Base-by-base conservation (phyloP, 2,797 vertebrate species). In the Pseudomugil gertrudae region DNA sequence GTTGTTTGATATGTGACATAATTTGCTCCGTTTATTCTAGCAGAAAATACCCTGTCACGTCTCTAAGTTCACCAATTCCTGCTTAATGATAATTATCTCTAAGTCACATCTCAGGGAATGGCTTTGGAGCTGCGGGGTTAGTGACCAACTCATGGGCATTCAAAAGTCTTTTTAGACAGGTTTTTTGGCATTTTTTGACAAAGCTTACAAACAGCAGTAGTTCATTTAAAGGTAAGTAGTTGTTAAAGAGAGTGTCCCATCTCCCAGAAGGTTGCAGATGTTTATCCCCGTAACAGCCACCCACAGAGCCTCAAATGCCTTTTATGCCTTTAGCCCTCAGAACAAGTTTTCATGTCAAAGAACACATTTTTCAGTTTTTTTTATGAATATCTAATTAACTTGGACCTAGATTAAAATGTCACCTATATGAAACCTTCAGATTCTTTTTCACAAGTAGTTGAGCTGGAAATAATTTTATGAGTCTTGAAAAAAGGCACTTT, bases 361-460 rank as follows among this genome's bases (percentile, higher is more conserved):
- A 63, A 87, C 60, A 86, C 85, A 88, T 70, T 47, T 73, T 85
- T 66, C 65, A 47, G 7, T n/a, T 13, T 43, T 13, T 26, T 11
- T 60, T 68, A 78, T 62, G 71, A 83, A 82, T 70, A 74, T 81
- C 81, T 83, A 79, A 88, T 90, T 83, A 81, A 84, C 76, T 65
- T 27, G 53, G 13, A 40, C 56, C 65, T 63, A 32, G 67, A 84
- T 86, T 81, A 74, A 89, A 89, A 90, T 69, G 78, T 63, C 72
- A 72, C 72, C 60, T 59, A 73, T 65, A 53, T 69, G 63, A 82
- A 81, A 66, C 70, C 70, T 23, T 68, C 56, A 32, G 60, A 84
- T 84, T 29, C 35, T 72, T 80, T 72, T 76, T 83, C 75, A 3
- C 55, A 11, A 66, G 57, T 70, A 56, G 66, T 61, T 58, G 78